Percentiles rank a stretch among this genome's conserved stretches.
Conservation (phyloP, 1,140 invertebrate species). For the Dendrolimus punctatus region DNA sequence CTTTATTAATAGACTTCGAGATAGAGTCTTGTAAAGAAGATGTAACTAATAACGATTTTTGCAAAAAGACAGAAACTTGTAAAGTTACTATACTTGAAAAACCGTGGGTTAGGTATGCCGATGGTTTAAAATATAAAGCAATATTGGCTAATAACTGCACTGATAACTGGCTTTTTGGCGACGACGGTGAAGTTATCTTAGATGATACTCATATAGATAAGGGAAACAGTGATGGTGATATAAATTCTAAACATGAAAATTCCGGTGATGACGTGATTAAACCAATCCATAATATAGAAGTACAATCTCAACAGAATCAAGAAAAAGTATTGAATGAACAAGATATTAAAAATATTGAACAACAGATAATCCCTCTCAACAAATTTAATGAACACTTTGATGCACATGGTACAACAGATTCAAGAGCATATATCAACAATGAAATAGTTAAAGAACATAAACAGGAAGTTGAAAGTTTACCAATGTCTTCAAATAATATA, state of each 20-base stretch:
- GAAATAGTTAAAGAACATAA: constrained; percentile 4
- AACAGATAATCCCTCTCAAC: constrained; percentile 56
- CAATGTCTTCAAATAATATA: background rate
- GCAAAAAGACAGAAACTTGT: constrained; percentile 34
- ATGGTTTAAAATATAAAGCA: constrained; percentile 60
- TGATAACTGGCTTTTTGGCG: constrained; percentile 57
- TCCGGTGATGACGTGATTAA: constrained; percentile 42
- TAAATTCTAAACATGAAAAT: constrained; percentile 13
- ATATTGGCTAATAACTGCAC: constrained; percentile 68
- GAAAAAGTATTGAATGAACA: constrained; percentile 40
- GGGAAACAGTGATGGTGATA: constrained; percentile 24
- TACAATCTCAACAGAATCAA: constrained; percentile 30
- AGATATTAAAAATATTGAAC: constrained; percentile 51
- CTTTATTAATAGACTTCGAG: constrained; percentile 43
- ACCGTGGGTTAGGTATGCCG: constrained; percentile 54
- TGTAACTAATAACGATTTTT: constrained; percentile 16
- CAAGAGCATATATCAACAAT: constrained; percentile 12
- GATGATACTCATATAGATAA: constrained; percentile 13
- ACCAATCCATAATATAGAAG: constrained; percentile 35
- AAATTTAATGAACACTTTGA: constrained; percentile 11
- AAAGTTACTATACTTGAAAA: constrained; percentile 63
- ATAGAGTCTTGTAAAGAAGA: constrained; percentile 28
- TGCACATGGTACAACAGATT: background rate
- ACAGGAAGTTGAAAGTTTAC: background rate
- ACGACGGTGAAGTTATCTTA: constrained; percentile 46